Conservation (phyloP, 37 sponge, comb jelly and placozoan species). For the Amphimedon queenslandica region DNA sequence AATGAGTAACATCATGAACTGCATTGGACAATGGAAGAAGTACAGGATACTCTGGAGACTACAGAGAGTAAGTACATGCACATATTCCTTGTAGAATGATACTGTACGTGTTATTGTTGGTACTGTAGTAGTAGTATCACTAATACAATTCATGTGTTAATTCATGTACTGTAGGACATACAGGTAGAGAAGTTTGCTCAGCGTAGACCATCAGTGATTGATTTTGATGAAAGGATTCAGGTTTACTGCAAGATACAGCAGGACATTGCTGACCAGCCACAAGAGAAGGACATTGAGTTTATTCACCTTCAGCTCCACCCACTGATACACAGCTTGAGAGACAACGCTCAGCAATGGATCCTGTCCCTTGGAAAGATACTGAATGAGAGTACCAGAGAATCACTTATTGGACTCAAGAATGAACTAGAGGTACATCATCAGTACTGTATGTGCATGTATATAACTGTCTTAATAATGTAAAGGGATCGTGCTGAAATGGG, state of each 20-base stretch:
- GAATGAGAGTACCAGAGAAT: conserved; percentile 70
- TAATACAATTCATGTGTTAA: not conserved
- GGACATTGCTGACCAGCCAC: conserved; percentile 64
- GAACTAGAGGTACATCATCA: conserved; percentile 57
- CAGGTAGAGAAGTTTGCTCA: conserved; percentile 89
- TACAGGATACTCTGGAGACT: conserved; percentile 87
- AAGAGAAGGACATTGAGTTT: conserved; percentile 57
- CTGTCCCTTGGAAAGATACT: conserved; percentile 83
- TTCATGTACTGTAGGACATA: conserved; percentile 43
- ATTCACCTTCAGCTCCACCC: conserved; percentile 83
- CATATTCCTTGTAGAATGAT: not conserved
- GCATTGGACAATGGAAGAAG: conserved; percentile 71
- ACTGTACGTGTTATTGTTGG: not conserved
- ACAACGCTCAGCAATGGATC: conserved; percentile 90
- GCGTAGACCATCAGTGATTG: conserved; percentile 67
- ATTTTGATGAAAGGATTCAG: conserved; percentile 89
- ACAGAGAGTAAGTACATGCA: conserved; percentile 76
- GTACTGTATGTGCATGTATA: conserved; percentile 1
- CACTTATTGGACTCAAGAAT: conserved; percentile 49
- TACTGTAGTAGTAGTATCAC: too few species aligned
- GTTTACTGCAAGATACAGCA: conserved; percentile 55
- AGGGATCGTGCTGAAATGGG: not conserved
- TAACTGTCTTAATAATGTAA: not conserved
- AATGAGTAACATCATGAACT: conserved; percentile 25
- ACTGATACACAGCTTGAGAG: conserved; percentile 69